Evolutionary conservation across 1,140 invertebrate genomes (phyloP).

Genomic region (Megathymus violae): DNA sequence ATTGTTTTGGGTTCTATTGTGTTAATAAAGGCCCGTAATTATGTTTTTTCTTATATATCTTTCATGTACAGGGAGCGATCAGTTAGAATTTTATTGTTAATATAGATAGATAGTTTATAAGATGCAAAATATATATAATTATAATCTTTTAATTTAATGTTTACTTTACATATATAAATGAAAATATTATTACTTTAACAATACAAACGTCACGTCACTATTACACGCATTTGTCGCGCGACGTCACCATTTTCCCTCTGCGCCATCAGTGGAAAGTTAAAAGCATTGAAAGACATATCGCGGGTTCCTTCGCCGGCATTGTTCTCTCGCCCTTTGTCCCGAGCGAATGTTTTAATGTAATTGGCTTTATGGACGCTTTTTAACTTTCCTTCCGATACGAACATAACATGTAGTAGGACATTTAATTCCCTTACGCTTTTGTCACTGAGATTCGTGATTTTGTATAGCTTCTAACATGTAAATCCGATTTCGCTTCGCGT

Average conservation of each 20-base stretch:
- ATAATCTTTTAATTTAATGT: too few species aligned
- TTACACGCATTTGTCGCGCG: constrained; percentile 76
- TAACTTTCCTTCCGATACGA: constrained; percentile 42
- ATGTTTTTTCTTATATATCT: too few species aligned
- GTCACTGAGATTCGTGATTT: background rate
- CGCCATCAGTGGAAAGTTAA: constrained; percentile 81
- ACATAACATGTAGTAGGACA: constrained; percentile 23
- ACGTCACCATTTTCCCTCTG: constrained; percentile 77
- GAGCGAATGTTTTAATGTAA: constrained; percentile 83
- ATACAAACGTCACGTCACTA: constrained; percentile 56
- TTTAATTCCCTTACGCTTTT: constrained; percentile 30
- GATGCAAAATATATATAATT: too few species aligned
- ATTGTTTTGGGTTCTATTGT: too few species aligned
- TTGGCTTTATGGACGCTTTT: constrained; percentile 77
- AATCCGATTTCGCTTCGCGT: too few species aligned
- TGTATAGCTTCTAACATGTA: background rate
- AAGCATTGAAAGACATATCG: constrained; percentile 83
- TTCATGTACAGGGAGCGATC: too few species aligned
- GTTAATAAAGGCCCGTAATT: too few species aligned
- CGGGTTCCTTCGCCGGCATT: constrained; percentile 75
- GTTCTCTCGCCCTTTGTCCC: constrained; percentile 78
- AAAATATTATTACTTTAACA: too few species aligned
- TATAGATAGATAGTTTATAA: too few species aligned
- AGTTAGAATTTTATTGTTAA: too few species aligned
- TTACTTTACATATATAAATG: too few species aligned